Base-by-base conservation (phyloP, 2,888 invertebrate genomes). In the Nomada fucata region DNA sequence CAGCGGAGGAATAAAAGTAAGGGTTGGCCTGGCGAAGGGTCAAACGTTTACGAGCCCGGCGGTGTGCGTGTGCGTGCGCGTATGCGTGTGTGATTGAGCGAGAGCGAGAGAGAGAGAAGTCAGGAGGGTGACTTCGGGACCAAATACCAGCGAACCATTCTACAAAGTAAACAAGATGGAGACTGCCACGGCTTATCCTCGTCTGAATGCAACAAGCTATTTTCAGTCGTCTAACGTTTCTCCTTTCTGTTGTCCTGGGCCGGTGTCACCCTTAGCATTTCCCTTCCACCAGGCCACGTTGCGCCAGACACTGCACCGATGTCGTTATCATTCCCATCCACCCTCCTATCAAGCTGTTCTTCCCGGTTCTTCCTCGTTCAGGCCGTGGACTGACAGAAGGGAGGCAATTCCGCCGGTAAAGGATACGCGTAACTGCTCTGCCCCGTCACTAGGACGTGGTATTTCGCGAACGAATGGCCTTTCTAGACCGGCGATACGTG, bases 191-290 rank as follows among this genome's bases (percentile, higher is more conserved):
- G 89, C 87, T 90, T 89, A 89, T 90, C 90, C 88, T 76, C 80
- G 86, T 88, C 87, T 90, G 86, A 90, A 91, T 91, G 90, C 90
- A 92, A 91, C 91, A 91, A 91, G 90, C 91, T 91, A 89, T 91
- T 89, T 88, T 88, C 82, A 85, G 83, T 88, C 79, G 78, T 75
- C 80, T 78, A 79, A 79, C 83, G 71, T 76, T 84, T 79, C 76
- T 64, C 75, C 74, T 73, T 76, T 68, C 76, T 73, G 55, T 67
- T 55, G 73, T 44, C 52, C 29, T 29, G 72, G 55, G 42, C 44
- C 20, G 71, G 63, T 71, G 75, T 76, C 77, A 73, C 75, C 71
- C 79, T 69, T 69, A 29, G 63, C 57, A 44, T 44, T 79, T 57
- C 79, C 64, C 76, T 59, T 60, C 65, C 18, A 52, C 57, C 57